These are phyloP conservation scores for Eira barbara DNA, from an alignment of 2,113 vertebrate genomes.

Conservation along the genomic window DNA sequence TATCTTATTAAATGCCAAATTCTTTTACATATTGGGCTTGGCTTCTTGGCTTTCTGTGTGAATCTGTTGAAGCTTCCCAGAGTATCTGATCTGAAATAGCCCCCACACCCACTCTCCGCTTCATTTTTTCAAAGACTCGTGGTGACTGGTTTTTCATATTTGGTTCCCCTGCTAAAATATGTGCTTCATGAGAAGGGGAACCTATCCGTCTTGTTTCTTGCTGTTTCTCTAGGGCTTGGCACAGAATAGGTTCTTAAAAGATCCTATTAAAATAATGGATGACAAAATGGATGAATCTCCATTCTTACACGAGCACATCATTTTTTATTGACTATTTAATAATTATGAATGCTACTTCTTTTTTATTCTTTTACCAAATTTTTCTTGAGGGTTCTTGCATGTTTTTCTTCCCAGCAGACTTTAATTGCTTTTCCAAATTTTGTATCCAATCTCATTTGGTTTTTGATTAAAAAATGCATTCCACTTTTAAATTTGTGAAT, in stretches of 20 bases:
- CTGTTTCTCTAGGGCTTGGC: not conserved
- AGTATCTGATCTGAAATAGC: not conserved
- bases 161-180: not conserved
- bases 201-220: not conserved
- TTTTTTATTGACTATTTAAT: not conserved
- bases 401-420: not conserved
- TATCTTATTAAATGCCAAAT: not conserved
- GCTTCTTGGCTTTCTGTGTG: not conserved
- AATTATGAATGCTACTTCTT: not conserved
- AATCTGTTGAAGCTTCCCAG: not conserved
- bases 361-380: not conserved
- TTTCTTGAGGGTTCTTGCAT: not conserved
- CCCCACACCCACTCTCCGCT: not conserved
- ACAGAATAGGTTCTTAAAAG: not conserved
- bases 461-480: not conserved
- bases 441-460: not conserved
- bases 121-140: not conserved
- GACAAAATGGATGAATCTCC: not conserved
- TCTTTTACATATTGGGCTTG: not conserved
- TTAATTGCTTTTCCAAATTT: not conserved
- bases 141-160: not conserved
- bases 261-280: not conserved
- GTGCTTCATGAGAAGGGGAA: not conserved
- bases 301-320: not conserved
- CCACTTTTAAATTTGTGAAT: not conserved